Base-by-base conservation (phyloP, 1,140 invertebrate genomes). In the Macrostomum lignano region DNA sequence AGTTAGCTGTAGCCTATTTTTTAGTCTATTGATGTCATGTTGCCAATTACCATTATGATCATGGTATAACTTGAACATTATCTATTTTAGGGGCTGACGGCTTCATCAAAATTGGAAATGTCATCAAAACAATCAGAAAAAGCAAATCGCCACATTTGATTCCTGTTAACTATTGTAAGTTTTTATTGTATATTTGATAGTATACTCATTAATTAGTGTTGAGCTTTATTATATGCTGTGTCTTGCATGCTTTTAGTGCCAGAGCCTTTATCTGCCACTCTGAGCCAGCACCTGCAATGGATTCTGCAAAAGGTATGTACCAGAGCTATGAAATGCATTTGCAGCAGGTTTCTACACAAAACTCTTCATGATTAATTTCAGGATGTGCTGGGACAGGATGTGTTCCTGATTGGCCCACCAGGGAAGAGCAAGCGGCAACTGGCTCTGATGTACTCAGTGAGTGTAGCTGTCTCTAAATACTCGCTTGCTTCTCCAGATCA, bases 351-450 rank as follows among this genome's bases (percentile, higher is more conserved):
- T 25, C 13, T 26, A 9, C 7, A 29, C 11, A 3, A 3, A 19
- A 1, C 13, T 21, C 7, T 37, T 19, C 17, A 29, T n/a, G 3
- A 21, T 58, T 36, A 45, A 46, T 38, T 41, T 22, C 49, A 62
- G 49, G 61, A 93, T 58, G 46, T 68, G 14, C 56, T 94, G 1
- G 71, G 72, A 1, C 86, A 94, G 58, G 84, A 94, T 53, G 76
- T 93, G 51, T 94, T 93, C 55, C 56, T 94, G 10, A 68, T 91
- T 39, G 86, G 84, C 2, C 65, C 69, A 21, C 82, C 84, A 32
- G 82, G 35, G 21, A 14, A 13, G 20, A 21, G 13, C 24, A 13
- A n/a, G 13, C 19, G 13, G 20, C 11, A 20, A n/a, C 11, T 20
- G 6, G 19, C n/a, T 9, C 82, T 88, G 52, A 69, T 78, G 43